A percentile compares a stretch with the other conserved stretches of the same genome.
phyloP scores from a whole-genome alignment of 1,140 invertebrate species.

The Anastrepha obliqua region DNA sequence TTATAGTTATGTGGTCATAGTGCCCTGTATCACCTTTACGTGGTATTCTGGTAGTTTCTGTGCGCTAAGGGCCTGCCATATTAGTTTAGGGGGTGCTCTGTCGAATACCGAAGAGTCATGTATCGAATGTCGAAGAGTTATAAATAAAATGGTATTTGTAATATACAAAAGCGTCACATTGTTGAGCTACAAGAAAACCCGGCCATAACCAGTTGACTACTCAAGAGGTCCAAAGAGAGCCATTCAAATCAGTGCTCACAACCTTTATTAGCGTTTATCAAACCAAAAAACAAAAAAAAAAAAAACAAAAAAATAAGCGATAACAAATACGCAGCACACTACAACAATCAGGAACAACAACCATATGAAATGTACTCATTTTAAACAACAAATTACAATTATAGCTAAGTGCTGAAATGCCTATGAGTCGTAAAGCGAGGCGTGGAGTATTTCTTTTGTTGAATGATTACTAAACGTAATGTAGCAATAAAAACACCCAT shows the following conservation, averaged over 20 bases:
- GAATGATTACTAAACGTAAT: neutral
- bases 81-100: no score
- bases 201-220: neutral
- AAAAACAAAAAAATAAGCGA: neutral
- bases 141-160: no score
- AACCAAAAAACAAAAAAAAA: neutral
- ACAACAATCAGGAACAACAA: neutral
- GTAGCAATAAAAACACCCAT: neutral
- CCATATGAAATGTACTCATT: slow-evolving; percentile 26
- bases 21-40: no score
- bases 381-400: no score
- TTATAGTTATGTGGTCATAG: no score
- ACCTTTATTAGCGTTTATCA: slow-evolving; percentile 6
- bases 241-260: neutral
- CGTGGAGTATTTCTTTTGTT: neutral
- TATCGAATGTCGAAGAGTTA: no score
- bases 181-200: neutral
- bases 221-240: neutral
- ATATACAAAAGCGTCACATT: no score
- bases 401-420: neutral
- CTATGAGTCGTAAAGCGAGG: neutral
- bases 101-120: no score
- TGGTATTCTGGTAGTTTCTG: no score
- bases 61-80: no score
- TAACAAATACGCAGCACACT: neutral